phyloP scores from a whole-genome alignment of 2,797 vertebrate genomes.

The Dipus sagitta region DNA sequence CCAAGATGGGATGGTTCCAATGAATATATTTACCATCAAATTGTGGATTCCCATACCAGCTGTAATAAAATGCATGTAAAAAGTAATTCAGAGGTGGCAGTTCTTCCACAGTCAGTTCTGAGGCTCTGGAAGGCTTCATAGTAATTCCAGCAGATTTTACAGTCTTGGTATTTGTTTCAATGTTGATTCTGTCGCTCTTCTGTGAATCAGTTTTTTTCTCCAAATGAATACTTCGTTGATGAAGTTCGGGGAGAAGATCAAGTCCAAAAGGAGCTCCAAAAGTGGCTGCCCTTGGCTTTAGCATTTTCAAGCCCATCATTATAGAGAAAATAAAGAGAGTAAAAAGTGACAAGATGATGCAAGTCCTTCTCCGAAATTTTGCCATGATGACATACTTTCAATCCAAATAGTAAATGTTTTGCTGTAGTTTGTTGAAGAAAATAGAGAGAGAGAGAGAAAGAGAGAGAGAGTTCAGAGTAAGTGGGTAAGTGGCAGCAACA shows the following conservation, averaged over 20 bases:
- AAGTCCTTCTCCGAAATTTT: constrained; percentile 94
- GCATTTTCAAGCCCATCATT: constrained; percentile 93
- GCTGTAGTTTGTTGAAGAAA: constrained; percentile 84
- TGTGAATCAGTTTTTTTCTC: constrained; percentile 79
- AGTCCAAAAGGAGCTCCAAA: constrained; percentile 89
- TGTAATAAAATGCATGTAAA: constrained; percentile 96
- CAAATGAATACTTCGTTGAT: constrained; percentile 77
- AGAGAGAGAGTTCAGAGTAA: constrained; percentile 69
- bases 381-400: constrained; percentile 94
- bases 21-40: constrained; percentile 97
- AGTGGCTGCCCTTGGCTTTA: constrained; percentile 91
- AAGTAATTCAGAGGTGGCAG: constrained; percentile 94
- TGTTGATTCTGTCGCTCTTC: constrained; percentile 76
- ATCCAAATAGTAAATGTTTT: constrained; percentile 78
- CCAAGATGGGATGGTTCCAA: constrained; percentile 95
- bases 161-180: constrained; percentile 78
- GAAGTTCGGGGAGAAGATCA: constrained; percentile 88
- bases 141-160: constrained; percentile 75
- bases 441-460: no score
- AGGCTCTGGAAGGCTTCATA: constrained; percentile 78
- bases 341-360: constrained; percentile 91
- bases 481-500: constrained; percentile 13
- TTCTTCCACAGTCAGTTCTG: constrained; percentile 86
- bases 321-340: constrained; percentile 92
- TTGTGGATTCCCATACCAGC: constrained; percentile 96